Evolutionary conservation across 2,113 vertebrate genomes (phyloP).

Genomic region (Tringa solitaria): DNA sequence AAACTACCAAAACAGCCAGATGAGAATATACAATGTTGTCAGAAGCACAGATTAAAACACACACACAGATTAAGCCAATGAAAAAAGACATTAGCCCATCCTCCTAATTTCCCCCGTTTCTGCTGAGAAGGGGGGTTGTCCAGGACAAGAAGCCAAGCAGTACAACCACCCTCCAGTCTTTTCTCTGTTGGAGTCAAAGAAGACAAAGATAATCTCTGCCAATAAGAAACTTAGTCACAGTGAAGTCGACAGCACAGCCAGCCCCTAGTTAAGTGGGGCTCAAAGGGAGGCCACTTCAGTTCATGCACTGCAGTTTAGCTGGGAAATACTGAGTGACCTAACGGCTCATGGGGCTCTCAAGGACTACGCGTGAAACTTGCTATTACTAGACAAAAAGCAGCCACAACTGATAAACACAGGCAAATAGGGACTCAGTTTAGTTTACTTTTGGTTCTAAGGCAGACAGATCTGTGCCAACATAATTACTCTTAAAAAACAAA

Average conservation of each 20-base stretch:
- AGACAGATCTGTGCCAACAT: background rate
- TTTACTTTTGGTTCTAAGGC: background rate
- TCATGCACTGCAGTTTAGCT: slow-evolving; percentile 1
- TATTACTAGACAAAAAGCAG: background rate
- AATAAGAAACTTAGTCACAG: slow-evolving; percentile 23
- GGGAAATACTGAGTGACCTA: slow-evolving; percentile 1
- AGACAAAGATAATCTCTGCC: background rate
- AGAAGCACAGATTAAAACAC: slow-evolving; percentile 39
- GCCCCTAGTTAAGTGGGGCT: slow-evolving; percentile 13
- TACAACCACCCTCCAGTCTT: background rate
- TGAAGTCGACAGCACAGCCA: slow-evolving; percentile 25
- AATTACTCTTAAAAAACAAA: background rate
- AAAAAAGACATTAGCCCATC: background rate
- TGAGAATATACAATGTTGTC: background rate
- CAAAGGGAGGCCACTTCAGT: slow-evolving; percentile 41
- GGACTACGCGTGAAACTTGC: background rate
- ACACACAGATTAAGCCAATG: background rate
- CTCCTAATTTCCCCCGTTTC: slow-evolving; percentile 6
- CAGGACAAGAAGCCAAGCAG: slow-evolving; percentile 20
- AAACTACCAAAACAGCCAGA: slow-evolving; percentile 30
- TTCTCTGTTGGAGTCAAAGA: slow-evolving; percentile 46
- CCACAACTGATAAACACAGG: background rate
- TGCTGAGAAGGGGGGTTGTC: background rate
- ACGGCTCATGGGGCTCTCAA: background rate
- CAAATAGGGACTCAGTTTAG: background rate